Evolutionary conservation across 2,113 vertebrate genomes (phyloP).

Genomic region (Carassius carassius): DNA sequence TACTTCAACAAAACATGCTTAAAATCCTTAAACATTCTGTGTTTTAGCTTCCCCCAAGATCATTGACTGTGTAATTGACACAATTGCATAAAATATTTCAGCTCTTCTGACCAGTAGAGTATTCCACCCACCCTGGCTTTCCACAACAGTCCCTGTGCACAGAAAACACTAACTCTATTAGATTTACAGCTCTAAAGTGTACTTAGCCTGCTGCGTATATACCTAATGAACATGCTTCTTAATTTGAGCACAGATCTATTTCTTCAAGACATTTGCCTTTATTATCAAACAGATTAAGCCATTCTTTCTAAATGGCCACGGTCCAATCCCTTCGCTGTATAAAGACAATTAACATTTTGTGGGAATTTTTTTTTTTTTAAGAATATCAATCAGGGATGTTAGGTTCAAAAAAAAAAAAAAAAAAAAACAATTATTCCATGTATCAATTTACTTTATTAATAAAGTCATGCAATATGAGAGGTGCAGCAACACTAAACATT

Average conservation of each 20-base stretch:
- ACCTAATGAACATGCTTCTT: slow-evolving; percentile 51
- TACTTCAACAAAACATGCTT: background rate
- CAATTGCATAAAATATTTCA: slow-evolving; percentile 31
- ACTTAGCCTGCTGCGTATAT: slow-evolving; percentile 46
- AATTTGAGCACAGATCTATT: slow-evolving; percentile 45
- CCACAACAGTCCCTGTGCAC: slow-evolving; percentile 57
- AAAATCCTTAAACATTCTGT: background rate
- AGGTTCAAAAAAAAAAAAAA: no score
- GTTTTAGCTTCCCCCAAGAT: background rate
- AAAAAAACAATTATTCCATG: no score
- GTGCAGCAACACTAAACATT: no score
- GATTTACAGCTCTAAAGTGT: slow-evolving; percentile 65
- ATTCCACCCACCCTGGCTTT: slow-evolving; percentile 56
- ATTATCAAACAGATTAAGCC: no score
- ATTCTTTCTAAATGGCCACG: slow-evolving; percentile 1
- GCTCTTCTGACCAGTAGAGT: slow-evolving; percentile 45
- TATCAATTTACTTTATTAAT: no score
- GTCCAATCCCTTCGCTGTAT: slow-evolving; percentile 6
- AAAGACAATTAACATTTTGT: background rate
- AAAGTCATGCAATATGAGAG: no score
- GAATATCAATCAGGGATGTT: no score
- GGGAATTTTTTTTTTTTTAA: background rate
- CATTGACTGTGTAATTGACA: background rate
- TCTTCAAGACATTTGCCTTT: slow-evolving; percentile 1
- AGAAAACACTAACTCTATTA: slow-evolving; percentile 70